Conservation (phyloP, 2,888 invertebrate genomes). For the Nomada flava region DNA sequence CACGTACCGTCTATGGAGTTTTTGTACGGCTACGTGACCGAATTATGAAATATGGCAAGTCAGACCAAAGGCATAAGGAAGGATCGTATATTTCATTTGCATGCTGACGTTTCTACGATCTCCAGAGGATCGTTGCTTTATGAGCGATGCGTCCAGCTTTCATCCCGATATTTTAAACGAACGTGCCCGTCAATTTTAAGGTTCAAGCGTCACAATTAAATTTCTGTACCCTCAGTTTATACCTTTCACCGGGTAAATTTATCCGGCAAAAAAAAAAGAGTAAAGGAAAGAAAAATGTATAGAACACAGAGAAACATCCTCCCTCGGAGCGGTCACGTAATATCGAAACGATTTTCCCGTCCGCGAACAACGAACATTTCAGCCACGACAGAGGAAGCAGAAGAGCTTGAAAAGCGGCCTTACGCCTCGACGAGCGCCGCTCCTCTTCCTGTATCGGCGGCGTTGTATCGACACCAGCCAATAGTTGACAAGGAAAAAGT, state of each 20-base stretch:
- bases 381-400: not conserved
- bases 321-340: slow-evolving; percentile 8
- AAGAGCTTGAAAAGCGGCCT: not conserved
- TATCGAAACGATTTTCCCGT: slow-evolving; percentile 11
- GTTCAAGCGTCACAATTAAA: no score
- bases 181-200: not conserved
- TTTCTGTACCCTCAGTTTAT: not conserved
- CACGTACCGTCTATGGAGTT: slow-evolving; percentile 57
- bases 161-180: not conserved
- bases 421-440: not conserved
- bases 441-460: slow-evolving; percentile 11
- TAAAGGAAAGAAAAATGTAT: not conserved
- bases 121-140: not conserved
- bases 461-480: slow-evolving; percentile 11
- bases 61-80: not conserved
- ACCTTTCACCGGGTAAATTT: no score
- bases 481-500: slow-evolving; percentile 18
- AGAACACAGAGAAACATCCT: not conserved
- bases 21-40: slow-evolving; percentile 58
- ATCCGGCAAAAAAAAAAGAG: no score
- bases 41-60: slow-evolving; percentile 45
- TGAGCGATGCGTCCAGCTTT: slow-evolving; percentile 5
- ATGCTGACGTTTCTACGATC: slow-evolving; percentile 18
- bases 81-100: slow-evolving; percentile 44
- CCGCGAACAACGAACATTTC: slow-evolving; percentile 24